These are phyloP conservation scores for Pangasianodon gigas DNA, from an alignment of 2,113 vertebrate genomes.

Conservation along the genomic window DNA sequence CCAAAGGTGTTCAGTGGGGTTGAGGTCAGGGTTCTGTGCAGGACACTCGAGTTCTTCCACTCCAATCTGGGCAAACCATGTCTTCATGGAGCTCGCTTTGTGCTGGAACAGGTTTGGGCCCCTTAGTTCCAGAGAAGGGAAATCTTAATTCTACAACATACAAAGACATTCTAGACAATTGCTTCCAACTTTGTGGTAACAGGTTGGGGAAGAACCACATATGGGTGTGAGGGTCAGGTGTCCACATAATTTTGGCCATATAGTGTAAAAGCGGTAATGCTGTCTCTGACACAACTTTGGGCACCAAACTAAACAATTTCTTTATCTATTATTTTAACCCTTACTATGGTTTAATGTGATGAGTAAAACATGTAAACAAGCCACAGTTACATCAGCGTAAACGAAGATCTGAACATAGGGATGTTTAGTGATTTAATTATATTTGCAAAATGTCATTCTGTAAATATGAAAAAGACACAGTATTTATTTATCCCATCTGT, in stretches of 20 bases:
- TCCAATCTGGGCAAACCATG: background rate
- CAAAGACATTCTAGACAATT: background rate
- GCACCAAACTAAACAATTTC: background rate
- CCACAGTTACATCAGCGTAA: background rate
- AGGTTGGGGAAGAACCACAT: background rate
- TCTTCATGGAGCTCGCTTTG: background rate
- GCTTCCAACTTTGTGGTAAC: background rate
- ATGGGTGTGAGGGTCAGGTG: background rate
- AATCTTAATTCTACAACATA: background rate
- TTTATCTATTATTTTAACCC: background rate
- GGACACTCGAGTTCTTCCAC: background rate
- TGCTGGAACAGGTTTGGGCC: background rate
- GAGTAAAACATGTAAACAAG: background rate
- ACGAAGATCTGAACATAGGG: background rate
- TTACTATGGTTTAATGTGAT: background rate
- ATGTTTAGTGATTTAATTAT: slow-evolving; percentile 13
- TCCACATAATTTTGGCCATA: background rate
- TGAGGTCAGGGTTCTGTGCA: background rate
- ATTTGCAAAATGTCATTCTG: slow-evolving; percentile 9
- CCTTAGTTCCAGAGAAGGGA: background rate
- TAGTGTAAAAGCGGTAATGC: background rate
- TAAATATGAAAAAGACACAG: slow-evolving; percentile 5
- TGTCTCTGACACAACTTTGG: background rate
- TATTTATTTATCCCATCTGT: slow-evolving; percentile 12
- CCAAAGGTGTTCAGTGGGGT: background rate